Evolutionary conservation across 2,113 vertebrate genomes (phyloP).

Genomic region (Atherinomorus stipes): DNA sequence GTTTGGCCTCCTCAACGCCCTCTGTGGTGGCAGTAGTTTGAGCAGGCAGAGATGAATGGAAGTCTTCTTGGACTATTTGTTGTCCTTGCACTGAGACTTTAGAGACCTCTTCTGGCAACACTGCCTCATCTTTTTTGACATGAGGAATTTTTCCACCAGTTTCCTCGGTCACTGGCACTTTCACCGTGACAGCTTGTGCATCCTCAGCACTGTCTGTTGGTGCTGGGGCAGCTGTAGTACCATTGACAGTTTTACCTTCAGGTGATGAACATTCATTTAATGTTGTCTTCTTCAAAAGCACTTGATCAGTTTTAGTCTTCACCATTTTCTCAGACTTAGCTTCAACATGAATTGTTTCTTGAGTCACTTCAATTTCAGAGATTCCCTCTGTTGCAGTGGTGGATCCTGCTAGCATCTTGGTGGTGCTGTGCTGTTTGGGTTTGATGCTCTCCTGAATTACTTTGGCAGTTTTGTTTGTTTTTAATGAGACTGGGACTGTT

Average conservation of each 20-base stretch:
- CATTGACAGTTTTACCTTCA: constrained; percentile 33
- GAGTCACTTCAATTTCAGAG: constrained; percentile 25
- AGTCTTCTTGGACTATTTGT: background rate
- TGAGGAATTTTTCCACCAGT: constrained; percentile 20
- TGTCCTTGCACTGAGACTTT: constrained; percentile 2
- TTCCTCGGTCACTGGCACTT: constrained; percentile 8
- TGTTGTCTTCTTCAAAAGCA: constrained; percentile 4
- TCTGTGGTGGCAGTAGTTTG: constrained; percentile 28
- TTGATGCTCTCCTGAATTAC: constrained; percentile 28
- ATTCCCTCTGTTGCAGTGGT: constrained; percentile 6
- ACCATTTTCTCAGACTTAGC: background rate
- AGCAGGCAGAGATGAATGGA: constrained; percentile 9
- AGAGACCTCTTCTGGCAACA: constrained; percentile 7
- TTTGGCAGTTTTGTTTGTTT: constrained; percentile 35
- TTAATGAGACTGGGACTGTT: background rate
- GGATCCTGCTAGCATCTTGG: constrained; percentile 12
- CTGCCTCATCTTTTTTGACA: constrained; percentile 30
- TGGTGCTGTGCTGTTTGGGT: background rate
- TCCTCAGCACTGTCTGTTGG: constrained; percentile 9
- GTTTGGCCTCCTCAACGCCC: constrained; percentile 39
- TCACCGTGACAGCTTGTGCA: background rate
- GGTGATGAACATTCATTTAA: constrained; percentile 23
- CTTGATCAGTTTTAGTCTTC: constrained; percentile 27
- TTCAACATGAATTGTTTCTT: constrained; percentile 21
- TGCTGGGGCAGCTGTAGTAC: constrained; percentile 11